Evolutionary conservation across 2,113 vertebrate genomes (phyloP).

Genomic region (Octodon degus): DNA sequence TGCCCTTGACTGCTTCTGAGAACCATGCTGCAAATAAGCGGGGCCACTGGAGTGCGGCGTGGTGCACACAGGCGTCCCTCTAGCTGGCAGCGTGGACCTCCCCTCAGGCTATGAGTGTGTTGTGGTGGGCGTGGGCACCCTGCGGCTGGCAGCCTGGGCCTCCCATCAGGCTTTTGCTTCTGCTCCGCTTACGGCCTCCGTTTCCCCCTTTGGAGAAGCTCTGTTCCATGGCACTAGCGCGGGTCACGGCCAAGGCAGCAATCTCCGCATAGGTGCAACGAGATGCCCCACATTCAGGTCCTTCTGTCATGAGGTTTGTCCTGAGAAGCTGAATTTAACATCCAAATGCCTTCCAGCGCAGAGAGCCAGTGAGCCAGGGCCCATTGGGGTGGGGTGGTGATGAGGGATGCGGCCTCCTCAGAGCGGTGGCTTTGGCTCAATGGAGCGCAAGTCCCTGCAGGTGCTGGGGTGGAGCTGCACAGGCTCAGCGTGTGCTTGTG

Average conservation of each 20-base stretch:
- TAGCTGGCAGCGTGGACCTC: too few relatives aligned
- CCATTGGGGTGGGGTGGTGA: neutral
- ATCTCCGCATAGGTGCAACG: neutral
- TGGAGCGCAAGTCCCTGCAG: neutral
- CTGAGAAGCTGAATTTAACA: neutral
- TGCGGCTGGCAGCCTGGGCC: rapidly evolving
- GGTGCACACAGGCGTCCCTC: neutral
- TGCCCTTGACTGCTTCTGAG: neutral
- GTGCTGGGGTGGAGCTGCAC: neutral
- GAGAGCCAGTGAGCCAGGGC: too few relatives aligned
- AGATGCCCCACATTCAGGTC: neutral
- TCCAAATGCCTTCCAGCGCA: neutral
- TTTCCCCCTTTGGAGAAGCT: neutral
- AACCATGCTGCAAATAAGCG: neutral
- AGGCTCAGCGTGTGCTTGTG: neutral
- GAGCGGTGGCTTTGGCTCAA: rapidly evolving
- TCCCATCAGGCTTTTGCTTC: neutral
- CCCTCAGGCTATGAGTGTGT: rapidly evolving
- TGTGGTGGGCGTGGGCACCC: neutral
- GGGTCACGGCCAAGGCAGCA: rapidly evolving
- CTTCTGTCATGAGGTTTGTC: neutral
- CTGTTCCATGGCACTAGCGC: neutral
- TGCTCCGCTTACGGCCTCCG: neutral
- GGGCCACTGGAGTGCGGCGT: neutral
- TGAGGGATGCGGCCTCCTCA: neutral